Base-by-base conservation (phyloP, 2,888 invertebrate species). In the Tanytarsus gracilentus region DNA sequence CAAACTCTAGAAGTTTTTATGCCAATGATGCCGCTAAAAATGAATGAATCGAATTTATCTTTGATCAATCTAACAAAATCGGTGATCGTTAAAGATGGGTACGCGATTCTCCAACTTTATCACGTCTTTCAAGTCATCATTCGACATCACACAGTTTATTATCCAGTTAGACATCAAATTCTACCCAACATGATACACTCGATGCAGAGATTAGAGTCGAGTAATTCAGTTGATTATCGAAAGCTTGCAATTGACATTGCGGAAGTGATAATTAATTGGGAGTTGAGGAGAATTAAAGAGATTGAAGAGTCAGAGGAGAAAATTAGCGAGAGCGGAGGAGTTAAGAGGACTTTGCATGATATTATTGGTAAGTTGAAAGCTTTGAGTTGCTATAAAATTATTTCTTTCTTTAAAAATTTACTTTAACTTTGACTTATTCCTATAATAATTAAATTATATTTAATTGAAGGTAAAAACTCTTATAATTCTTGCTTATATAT, bases 211-310 rank as follows among this genome's bases (percentile, higher is more conserved):
- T 79, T 98, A 4, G 94, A 96, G 0, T 92, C 92, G 70, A 88
- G 88, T 36, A 86, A 90, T 0, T 89, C 93, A 0, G 79, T 94
- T 62, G 97, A 97, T 65, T 93, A 97, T 71, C 81, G 92, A 52
- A 88, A 91, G 67, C 76, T 98, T 36, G 93, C 96, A 3, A 94
- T 97, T 0, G 97, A 98, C 69, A 76, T 98, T 58, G 94, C 95
- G 2, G 98, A 99, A 74, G 96, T 98, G 7, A 91, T 97, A 61
- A 89, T 99, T 63, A 95, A 96, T 73, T 99, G 98, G 98, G 98
- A 98, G 70, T 74, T 96, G 66, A 87, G 91, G 68, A 77, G 90
- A 11, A 86, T 90, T 51, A 84, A 86, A 63, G 88, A 89, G 66
- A 82, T 86, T 64, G 79, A 79, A 18, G 82, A 82, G 1, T 77